Evolutionary conservation across 2,888 invertebrate genomes (phyloP), one percentile per base, ranked within the genome.

Genomic region (Iselma pallidipennis): DNA sequence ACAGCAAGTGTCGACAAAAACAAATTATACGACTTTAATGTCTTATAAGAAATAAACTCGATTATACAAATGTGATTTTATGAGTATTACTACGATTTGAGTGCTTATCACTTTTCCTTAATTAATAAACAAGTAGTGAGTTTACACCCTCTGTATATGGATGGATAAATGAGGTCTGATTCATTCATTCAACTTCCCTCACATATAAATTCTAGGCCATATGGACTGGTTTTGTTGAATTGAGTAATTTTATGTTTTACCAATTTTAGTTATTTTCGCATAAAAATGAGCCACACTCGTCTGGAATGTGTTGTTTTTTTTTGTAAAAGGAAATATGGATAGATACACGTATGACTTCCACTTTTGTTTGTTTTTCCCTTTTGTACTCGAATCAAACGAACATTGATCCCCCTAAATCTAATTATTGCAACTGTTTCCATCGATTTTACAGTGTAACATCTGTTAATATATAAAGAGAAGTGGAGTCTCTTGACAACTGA

Each of bases 321-420:
- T n/a, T n/a, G n/a, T n/a, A n/a, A n/a, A n/a, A n/a, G n/a, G n/a
- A n/a, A n/a, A n/a, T n/a, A n/a, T n/a, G n/a, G n/a, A n/a, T n/a
- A n/a, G n/a, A n/a, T n/a, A 26, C 23, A 31, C 19, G 29, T 6
- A 4, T 19, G 7, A n/a, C 21, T n/a, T n/a, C 49, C 49, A 37
- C 56, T 50, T 49, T 50, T 49, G 28, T 56, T 57, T 25, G 10
- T 12, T 23, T 53, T 26, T 21, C n/a, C 23, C 16, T 14, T 37
- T 16, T 37, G 21, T 7, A 4, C 21, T 4, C 10, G 9, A 49
- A 14, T 16, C 7, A 25, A 7, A 16, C n/a, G 29, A 26, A n/a
- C 26, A 26, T 16, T 19, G 29, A 28, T 10, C 25, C 1, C 26
- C 55, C 10, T 16, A n/a, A 33, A 52, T 23, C 16, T 14, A 37